Evolutionary conservation across 2,888 invertebrate genomes (phyloP).

Genomic region (Callinectes sapidus): DNA sequence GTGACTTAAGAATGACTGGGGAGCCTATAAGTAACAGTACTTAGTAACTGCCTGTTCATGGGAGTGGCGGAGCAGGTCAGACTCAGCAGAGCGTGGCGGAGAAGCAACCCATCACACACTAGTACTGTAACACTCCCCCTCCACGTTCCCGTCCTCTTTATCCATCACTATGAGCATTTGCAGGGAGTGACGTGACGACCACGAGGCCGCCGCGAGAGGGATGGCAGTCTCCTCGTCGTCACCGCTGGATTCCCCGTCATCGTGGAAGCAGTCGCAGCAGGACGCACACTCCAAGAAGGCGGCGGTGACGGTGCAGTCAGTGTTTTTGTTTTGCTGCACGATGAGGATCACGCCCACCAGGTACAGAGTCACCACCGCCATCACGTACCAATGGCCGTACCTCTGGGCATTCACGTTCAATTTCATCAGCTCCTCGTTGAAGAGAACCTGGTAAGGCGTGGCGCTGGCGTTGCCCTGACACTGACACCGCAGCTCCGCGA

Average conservation of each 20-base stretch:
- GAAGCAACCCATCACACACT: neutral
- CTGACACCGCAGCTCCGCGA: conserved; percentile 40
- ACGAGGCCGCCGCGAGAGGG: neutral
- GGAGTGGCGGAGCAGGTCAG: neutral
- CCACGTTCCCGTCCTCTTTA: neutral
- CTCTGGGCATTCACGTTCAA: conserved; percentile 19
- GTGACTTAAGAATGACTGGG: too few species aligned
- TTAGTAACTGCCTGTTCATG: neutral
- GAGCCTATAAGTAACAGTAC: too few species aligned
- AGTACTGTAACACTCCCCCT: neutral
- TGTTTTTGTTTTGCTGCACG: neutral
- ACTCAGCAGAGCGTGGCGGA: neutral
- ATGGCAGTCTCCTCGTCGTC: neutral
- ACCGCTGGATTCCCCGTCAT: neutral
- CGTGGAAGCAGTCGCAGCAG: neutral
- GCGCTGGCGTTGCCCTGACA: conserved; percentile 44
- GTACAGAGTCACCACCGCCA: conserved; percentile 36
- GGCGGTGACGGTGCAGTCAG: conserved; percentile 13
- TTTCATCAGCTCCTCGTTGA: conserved; percentile 11
- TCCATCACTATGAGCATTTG: neutral
- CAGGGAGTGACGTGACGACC: neutral
- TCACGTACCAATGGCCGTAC: conserved; percentile 40
- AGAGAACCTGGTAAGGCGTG: conserved; percentile 30
- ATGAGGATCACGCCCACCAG: conserved; percentile 39
- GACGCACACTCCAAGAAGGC: neutral